Percentiles rank a stretch among this genome's conserved stretches.
phyloP scores from a whole-genome alignment of 2,797 vertebrate species.

The Crypturellus tataupa region DNA sequence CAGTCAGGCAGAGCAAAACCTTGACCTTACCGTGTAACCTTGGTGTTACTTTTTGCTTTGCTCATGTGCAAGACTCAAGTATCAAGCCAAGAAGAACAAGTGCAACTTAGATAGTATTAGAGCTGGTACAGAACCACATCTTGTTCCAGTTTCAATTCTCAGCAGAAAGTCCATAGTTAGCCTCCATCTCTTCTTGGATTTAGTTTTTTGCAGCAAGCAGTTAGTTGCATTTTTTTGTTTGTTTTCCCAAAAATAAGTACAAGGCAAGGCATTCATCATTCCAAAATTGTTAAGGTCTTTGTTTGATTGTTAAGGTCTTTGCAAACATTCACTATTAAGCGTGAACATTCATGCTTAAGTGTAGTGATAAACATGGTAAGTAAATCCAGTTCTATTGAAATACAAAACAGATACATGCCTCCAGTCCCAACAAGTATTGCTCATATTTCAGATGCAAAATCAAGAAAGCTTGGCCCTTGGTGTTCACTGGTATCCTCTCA shows the following conservation, averaged over 20 bases:
- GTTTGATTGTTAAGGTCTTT: background rate
- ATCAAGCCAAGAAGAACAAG: background rate
- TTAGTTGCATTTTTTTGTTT: background rate
- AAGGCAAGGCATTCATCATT: background rate
- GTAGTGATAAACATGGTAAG: background rate
- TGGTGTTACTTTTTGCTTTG: background rate
- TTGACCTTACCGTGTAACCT: background rate
- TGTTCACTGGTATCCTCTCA: background rate
- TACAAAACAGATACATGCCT: background rate
- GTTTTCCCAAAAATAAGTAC: background rate
- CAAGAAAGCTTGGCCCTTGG: background rate
- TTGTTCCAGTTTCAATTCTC: background rate
- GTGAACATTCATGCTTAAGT: background rate
- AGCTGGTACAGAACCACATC: accelerated
- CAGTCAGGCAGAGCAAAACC: background rate
- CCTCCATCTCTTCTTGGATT: background rate
- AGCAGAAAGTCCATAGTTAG: background rate
- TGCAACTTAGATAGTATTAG: background rate
- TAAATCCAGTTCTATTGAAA: background rate
- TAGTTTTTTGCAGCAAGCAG: background rate
- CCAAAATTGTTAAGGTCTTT: background rate
- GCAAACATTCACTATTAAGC: background rate
- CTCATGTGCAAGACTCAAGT: background rate
- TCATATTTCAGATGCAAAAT: background rate
- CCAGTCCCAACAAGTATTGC: background rate